Evolutionary conservation across 1,140 invertebrate genomes (phyloP), one percentile per base, ranked within the genome.

Genomic region (Zaprionus africanus): DNA sequence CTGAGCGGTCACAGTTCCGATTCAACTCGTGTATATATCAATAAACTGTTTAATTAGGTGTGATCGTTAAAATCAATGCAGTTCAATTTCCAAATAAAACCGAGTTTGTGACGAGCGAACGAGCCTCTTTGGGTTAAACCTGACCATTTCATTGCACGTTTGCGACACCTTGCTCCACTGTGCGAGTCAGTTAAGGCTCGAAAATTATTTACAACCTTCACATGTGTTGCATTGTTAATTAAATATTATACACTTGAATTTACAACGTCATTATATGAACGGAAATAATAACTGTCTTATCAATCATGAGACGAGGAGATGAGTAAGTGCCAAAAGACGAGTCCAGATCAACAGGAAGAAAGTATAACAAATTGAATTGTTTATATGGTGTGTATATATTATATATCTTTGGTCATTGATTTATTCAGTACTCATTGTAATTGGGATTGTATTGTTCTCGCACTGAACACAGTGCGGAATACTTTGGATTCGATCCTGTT

Each of bases 361-460:
- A 54, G 38, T 49, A 43, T 24, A 13, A 66, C 31, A 54, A 46
- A 46, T 60, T 17, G 28, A 38, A 49, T 61, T 24, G n/a, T 53
- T 54, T 34, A 56, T 22, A 24, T 51, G 11, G 28, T 6, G 1
- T 19, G 9, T 46, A 19, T 51, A 13, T 51, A 51, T 11, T 24
- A 51, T 59, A 43, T 63, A 13, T 17, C 17, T 74, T 63, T 62
- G 46, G 46, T 51, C 11, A 51, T 22, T 51, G 46, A 24, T 51
- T 51, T 12, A 24, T 51, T 51, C 19, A 51, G 46, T 51, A 24
- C 17, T 76, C 66, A 84, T 91, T 91, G 24, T 90, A 90, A 79
- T 92, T 92, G 9, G 91, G 91, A 77, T 92, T 90, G 28, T 88
- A 81, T 69, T 86, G 63, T 24, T 92, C 91, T 13, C 73, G 69